Base-by-base conservation (phyloP, 2,888 invertebrate genomes). In the Cyaniris semiargus region DNA sequence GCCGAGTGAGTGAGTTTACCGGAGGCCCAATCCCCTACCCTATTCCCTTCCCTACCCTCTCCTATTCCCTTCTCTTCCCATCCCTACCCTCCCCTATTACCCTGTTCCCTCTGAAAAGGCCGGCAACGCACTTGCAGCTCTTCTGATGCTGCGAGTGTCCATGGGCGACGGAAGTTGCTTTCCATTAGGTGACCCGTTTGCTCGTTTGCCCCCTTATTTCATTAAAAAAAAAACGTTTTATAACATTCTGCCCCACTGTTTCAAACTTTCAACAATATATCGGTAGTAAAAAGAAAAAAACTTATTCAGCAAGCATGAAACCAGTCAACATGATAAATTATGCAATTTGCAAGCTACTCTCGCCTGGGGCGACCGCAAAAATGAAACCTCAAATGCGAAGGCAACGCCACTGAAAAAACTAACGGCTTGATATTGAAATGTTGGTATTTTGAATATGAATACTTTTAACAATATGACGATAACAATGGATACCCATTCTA, bases 321-420 rank as follows among this genome's bases (percentile, higher is more conserved):
- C 82, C 83, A 83, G 84, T 84, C 85, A 84, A 85, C 85, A 85
- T 88, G 89, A 90, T 89, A 90, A 89, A 89, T 90, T 86, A 87
- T 85, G 86, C 87, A 88, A 90, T 89, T 89, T 89, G 86, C 86
- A 86, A 86, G 83, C 83, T 82, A 84, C 84, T 85, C 75, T 76
- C 81, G 79, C 80, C 78, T 80, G 58, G 76, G 75, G 78, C 81
- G 80, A 81, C 79, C 81, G 83, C 82, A 80, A 79, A 80, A 83
- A 82, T 81, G 81, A 80, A 78, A 80, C 81, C 83, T 79, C 83
- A 83, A 84, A 83, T 83, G 82, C 83, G 82, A 84, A 82, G 81
- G 80, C 82, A 60, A 31, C 70, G 23, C n/a, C 58, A 71, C 71
- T 76, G 76, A 58, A 71, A 76, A 71, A 71, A 71, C 56, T 71